A percentile compares a stretch with the other conserved stretches of the same genome.
phyloP scores from a whole-genome alignment of 2,113 vertebrate species.

The Grammomys dolichurus region DNA sequence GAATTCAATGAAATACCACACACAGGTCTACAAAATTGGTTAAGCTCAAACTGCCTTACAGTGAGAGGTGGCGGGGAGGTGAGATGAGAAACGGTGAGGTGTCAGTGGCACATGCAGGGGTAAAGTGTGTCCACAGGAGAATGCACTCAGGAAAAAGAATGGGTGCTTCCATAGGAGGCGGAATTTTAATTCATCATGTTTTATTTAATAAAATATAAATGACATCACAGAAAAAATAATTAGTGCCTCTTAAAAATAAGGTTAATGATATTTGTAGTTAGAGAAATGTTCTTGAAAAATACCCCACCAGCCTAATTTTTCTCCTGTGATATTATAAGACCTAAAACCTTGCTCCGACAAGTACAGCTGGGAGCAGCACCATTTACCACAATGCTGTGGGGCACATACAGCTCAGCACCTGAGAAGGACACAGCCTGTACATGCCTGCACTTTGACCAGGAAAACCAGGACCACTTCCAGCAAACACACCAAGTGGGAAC shows the following conservation, averaged over 20 bases:
- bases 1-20: not conserved
- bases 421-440: accelerated
- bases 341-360: not conserved
- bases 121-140: not conserved
- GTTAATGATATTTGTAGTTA: not conserved
- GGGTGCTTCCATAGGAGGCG: not conserved
- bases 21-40: not conserved
- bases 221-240: slow-evolving; percentile 41
- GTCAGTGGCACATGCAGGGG: not conserved
- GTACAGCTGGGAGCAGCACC: not conserved
- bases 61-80: not conserved
- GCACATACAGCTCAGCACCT: accelerated
- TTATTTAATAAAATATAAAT: slow-evolving; percentile 54
- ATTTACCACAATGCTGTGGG: accelerated
- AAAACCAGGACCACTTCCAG: not conserved
- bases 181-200: not conserved
- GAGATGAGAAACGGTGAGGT: not conserved
- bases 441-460: not conserved
- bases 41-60: not conserved
- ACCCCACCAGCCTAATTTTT: not conserved
- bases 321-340: not conserved
- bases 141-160: not conserved
- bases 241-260: slow-evolving; percentile 46
- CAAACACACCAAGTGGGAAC: not conserved
- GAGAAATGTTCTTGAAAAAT: not conserved